Conservation (phyloP, 2,888 invertebrate species). For the Gisinianus flammeolus region DNA sequence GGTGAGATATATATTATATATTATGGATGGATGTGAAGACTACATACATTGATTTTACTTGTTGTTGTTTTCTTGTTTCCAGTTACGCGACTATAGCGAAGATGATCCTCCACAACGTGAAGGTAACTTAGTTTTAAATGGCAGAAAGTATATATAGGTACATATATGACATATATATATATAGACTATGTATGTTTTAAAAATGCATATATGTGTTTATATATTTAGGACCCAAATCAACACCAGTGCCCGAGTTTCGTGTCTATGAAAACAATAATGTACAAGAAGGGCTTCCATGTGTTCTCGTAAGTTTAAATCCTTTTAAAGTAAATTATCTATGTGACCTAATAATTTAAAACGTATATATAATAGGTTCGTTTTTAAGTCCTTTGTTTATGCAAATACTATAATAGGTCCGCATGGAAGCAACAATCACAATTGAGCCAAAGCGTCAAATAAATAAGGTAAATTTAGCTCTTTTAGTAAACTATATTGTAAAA, state of each 20-base stretch:
- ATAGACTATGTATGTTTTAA: too few species aligned
- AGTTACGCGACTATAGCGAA: not conserved
- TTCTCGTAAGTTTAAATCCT: not conserved
- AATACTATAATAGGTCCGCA: slow-evolving; percentile 37
- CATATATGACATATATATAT: too few species aligned
- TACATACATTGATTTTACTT: not conserved
- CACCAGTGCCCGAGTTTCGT: slow-evolving; percentile 48
- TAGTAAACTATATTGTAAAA: too few species aligned
- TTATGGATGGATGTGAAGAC: too few species aligned
- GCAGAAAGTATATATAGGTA: not conserved
- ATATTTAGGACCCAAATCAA: not conserved
- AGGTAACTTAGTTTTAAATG: too few species aligned
- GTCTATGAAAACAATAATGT: slow-evolving; percentile 46
- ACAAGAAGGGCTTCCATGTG: slow-evolving; percentile 14
- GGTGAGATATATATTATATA: too few species aligned
- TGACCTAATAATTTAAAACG: too few species aligned
- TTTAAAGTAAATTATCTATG: too few species aligned
- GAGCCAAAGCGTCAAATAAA: slow-evolving; percentile 56
- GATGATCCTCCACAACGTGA: not conserved
- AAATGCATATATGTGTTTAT: too few species aligned
- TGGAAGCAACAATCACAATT: slow-evolving; percentile 53
- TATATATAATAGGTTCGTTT: too few species aligned
- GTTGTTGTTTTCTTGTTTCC: not conserved
- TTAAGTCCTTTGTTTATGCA: slow-evolving; percentile 49
- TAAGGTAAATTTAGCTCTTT: slow-evolving; percentile 35